Conservation (phyloP, 2,888 invertebrate species). For the Carcina quercana region DNA sequence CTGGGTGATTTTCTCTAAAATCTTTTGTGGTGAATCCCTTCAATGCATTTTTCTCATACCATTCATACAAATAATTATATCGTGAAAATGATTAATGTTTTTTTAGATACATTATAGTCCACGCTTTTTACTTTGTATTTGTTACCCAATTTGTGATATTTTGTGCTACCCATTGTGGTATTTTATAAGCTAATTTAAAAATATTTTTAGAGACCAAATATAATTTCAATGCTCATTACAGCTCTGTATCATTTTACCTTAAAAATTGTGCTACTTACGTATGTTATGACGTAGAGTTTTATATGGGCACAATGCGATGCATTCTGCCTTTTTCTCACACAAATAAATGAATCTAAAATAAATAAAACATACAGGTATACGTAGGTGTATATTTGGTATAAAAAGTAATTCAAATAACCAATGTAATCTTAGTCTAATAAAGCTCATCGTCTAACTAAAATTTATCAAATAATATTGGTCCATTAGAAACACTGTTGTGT, state of each 20-base stretch:
- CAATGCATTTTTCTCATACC: too few relatives aligned
- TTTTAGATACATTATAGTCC: too few relatives aligned
- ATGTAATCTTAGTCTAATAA: conserved; percentile 42
- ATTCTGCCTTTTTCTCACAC: too few relatives aligned
- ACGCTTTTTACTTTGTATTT: too few relatives aligned
- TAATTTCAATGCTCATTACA: conserved; percentile 56
- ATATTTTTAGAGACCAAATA: conserved; percentile 32
- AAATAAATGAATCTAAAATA: conserved; percentile 9
- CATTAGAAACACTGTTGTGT: conserved; percentile 9
- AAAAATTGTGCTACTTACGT: too few relatives aligned
- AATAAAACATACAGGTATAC: conserved; percentile 14
- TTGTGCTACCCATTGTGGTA: conserved; percentile 5
- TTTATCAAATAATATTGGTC: conserved; percentile 32
- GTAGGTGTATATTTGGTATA: conserved; percentile 68
- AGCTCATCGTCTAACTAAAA: conserved; percentile 45
- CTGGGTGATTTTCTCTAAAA: too few relatives aligned
- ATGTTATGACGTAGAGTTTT: too few relatives aligned
- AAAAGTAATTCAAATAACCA: conserved; percentile 50
- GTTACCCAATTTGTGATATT: conserved; percentile 20
- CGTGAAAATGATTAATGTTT: too few relatives aligned
- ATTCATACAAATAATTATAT: too few relatives aligned
- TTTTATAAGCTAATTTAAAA: conserved; percentile 6
- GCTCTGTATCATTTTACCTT: too few relatives aligned
- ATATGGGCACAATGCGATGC: too few relatives aligned
- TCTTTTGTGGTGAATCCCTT: too few relatives aligned